Evolutionary conservation across 2,797 vertebrate genomes (phyloP), one percentile per base, ranked within the genome.

Genomic region (Sternarchorhynchus goeldii): DNA sequence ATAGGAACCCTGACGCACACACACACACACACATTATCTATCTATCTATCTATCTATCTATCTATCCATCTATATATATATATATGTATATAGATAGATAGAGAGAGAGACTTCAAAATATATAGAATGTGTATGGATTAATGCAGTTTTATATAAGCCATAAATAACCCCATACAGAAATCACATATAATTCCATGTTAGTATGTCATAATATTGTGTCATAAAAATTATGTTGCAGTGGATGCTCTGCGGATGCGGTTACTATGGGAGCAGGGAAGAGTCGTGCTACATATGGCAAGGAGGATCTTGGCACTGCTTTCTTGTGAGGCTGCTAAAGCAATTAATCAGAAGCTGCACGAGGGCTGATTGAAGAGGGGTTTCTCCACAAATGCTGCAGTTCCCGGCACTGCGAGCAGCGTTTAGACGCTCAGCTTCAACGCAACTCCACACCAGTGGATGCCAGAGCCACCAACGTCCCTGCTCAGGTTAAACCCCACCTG

Each of bases 401-500:
- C 69, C 50, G 73, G 69, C 7, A 50, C 79, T 81, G 74, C 83
- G 58, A 79, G 81, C 71, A 79, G 66, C 57, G 10, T 45, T 71
- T 72, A 75, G 68, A 74, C 63, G 34, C 57, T 75, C 77, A 45
- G 65, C 60, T 63, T 67, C 72, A 72, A 50, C 63, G 66, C 73
- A 57, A 69, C 66, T 68, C 31, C 16, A 31, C 50, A 70, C 65
- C 83, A 76, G 76, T 53, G 70, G 68, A 78, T 77, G 83, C 82
- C 83, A 71, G 62, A 76, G 80, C 73, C 41, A 41, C 66, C 75
- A 83, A 82, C 75, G 82, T 68, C 57, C 3, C 32, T 17, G 20
- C 50, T 76, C 77, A 80, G 62, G 34, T 79, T 10, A 78, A 83
- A 83, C 79, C 81, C 25, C 25, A 25, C 25, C 25, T 85, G 75